Conservation (phyloP, 2,113 vertebrate genomes). For the Apteryx owenii region DNA sequence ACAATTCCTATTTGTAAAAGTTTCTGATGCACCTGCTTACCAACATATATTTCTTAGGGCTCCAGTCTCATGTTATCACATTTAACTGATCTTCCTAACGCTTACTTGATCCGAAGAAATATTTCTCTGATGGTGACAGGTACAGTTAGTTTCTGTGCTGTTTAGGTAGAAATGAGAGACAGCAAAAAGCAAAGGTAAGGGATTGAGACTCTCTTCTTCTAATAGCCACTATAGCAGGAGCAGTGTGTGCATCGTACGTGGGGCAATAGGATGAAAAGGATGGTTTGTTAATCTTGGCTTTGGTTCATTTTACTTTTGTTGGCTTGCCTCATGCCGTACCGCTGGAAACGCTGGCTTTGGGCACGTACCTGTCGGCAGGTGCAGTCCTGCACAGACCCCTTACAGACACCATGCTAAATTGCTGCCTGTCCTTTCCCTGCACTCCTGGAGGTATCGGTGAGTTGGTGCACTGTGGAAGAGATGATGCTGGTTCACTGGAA, state of each 20-base stretch:
- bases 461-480: neutral
- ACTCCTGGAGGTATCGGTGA: neutral
- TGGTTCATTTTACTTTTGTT: neutral
- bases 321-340: neutral
- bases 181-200: neutral
- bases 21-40: neutral
- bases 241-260: accelerated
- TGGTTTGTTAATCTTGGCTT: neutral
- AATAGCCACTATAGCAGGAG: neutral
- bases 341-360: accelerated
- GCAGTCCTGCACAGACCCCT: accelerated
- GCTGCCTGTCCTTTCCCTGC: neutral
- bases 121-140: accelerated
- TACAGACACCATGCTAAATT: neutral
- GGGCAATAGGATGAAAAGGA: neutral
- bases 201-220: neutral
- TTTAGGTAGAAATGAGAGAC: neutral
- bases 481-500: neutral
- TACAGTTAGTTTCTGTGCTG: neutral
- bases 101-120: neutral
- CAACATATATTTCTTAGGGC: neutral
- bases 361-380: neutral
- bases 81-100: neutral
- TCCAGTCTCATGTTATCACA: neutral
- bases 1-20: neutral